These are phyloP conservation scores for Drosophila truncata DNA, from an alignment of 1,140 invertebrate species.

Conservation along the genomic window DNA sequence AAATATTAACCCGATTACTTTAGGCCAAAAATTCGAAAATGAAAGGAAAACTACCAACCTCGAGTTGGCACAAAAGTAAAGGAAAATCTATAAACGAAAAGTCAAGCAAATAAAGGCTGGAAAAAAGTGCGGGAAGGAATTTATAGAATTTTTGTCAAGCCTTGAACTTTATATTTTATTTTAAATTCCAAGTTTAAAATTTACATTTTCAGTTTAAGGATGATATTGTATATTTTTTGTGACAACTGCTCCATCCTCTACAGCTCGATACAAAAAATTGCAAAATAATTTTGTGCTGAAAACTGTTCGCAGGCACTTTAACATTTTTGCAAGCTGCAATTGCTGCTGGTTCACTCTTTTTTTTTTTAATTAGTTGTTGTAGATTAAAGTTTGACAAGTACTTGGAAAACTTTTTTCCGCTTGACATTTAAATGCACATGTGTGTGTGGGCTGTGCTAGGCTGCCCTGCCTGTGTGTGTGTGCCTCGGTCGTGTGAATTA, in stretches of 20 bases:
- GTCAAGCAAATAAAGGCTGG: background rate
- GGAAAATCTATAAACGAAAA: background rate
- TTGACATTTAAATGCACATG: conserved; percentile 55
- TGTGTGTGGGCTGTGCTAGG: background rate
- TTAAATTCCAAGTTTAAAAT: background rate
- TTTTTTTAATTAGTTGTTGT: conserved; percentile 64
- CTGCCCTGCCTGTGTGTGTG: conserved; percentile 8
- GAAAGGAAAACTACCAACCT: conserved; percentile 2
- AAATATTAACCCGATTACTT: conserved; percentile 13
- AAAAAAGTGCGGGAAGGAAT: background rate
- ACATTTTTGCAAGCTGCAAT: conserved; percentile 42
- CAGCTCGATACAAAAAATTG: conserved; percentile 35
- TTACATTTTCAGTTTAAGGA: background rate
- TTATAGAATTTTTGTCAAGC: background rate
- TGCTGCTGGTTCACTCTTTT: conserved; percentile 8
- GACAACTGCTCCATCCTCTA: conserved; percentile 4
- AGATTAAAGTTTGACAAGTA: conserved; percentile 60
- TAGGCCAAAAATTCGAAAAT: conserved; percentile 16
- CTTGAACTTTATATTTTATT: background rate
- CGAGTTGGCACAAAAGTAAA: background rate
- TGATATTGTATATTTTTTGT: background rate
- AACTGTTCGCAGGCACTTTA: conserved; percentile 47
- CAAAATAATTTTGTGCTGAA: conserved; percentile 35
- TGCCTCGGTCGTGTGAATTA: conserved; percentile 35
- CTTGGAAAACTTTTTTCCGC: conserved; percentile 56